A percentile compares a stretch with the other conserved stretches of the same genome.
These are phyloP conservation scores for Campoletis raptor DNA, from an alignment of 2,888 invertebrate genomes.

Conservation along the genomic window DNA sequence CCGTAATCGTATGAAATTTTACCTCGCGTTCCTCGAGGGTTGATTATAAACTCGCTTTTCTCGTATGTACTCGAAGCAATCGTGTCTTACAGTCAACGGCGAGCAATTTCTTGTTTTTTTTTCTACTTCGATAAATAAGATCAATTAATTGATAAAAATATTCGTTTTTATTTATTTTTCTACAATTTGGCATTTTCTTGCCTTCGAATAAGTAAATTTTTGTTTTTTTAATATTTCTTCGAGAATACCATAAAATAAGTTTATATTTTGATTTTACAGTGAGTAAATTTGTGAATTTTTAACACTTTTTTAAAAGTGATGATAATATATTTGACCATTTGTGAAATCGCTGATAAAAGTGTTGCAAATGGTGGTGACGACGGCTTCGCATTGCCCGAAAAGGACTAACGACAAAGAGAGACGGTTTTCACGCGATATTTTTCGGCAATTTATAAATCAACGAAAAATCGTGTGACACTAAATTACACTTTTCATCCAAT, in stretches of 20 bases:
- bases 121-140: background rate
- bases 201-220: no score
- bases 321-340: conserved; percentile 47
- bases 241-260: background rate
- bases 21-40: conserved; percentile 40
- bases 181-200: background rate
- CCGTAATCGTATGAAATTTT: conserved; percentile 49
- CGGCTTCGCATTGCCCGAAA: conserved; percentile 43
- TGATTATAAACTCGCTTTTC: conserved; percentile 32
- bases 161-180: background rate
- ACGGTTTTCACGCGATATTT: conserved; percentile 16
- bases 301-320: conserved; percentile 31
- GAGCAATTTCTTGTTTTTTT: background rate
- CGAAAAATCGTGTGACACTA: conserved; percentile 25
- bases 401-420: conserved; percentile 52
- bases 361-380: conserved; percentile 32
- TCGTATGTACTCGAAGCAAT: background rate
- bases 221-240: no score
- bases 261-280: conserved; percentile 4
- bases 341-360: conserved; percentile 30
- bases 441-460: conserved; percentile 4
- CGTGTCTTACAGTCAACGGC: background rate
- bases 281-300: background rate
- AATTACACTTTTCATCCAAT: background rate
- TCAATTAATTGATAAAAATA: background rate